Base-by-base conservation (phyloP, 2,888 invertebrate species). In the Emesis russula region DNA sequence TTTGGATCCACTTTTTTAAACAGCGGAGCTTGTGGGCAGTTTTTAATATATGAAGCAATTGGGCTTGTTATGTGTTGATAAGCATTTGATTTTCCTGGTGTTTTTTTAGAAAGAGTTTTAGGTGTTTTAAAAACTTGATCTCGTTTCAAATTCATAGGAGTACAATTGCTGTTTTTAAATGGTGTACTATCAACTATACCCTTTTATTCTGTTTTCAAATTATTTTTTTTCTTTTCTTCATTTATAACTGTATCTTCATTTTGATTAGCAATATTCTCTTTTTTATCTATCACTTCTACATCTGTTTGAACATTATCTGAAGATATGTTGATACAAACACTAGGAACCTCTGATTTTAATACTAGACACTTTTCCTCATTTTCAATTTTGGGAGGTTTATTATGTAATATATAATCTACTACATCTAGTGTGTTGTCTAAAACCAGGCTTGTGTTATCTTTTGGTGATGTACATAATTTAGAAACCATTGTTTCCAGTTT, bases 41-140 rank as follows among this genome's bases (percentile, higher is more conserved):
- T 96, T 48, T 97, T 97, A 7, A 98, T 98, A 73, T 98, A 98
- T 79, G 96, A 96, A 66, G 97, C 97, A 53, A 98, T 96, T 71
- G 98, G 98, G 94, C 98, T 98, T 38, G 95, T 92, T 53, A 98
- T 97, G 85, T 98, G 96, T 85, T 97, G 95, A 91, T 96, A 98
- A 48, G 92, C 92, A 90, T 96, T 96, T 73, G 87, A 89, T 94
- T 96, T 41, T 87, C 87, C 97, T 25, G 25, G 25, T 25, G 25
- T 25, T 25, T 25, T 25, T 25, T 25, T 25, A 25, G 94, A 95
- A 31, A 91, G 92, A 84, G 95, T 96, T 58, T 93, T 95, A 33
- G 97, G 97, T 38, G 97, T 97, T 93, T 97, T 97, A 82, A 97
- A 97, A 25, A 85, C 0, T 79, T 82, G 76, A 31, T 81, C 66